Evolutionary conservation across 2,888 invertebrate genomes (phyloP).

Genomic region (Torymus texanus): DNA sequence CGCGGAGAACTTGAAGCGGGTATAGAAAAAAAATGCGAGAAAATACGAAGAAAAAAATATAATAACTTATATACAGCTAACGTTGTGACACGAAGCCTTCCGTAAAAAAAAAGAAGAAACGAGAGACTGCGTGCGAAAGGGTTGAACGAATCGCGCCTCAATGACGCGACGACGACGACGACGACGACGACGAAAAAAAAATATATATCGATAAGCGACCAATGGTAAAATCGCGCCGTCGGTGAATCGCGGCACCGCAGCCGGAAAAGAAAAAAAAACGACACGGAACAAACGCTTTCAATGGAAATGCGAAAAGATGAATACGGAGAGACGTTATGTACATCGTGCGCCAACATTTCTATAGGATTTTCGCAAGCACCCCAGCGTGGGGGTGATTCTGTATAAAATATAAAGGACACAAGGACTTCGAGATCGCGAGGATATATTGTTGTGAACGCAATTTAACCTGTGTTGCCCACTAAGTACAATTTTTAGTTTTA

Average conservation of each 20-base stretch:
- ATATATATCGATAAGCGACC: conserved; percentile 23
- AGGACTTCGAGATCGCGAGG: conserved; percentile 43
- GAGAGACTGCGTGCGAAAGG: conserved; percentile 41
- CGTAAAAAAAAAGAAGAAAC: conserved; percentile 21
- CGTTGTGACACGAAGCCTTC: conserved; percentile 45
- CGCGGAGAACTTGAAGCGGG: conserved; percentile 1
- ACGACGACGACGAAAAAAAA: background rate
- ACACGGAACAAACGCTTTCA: background rate
- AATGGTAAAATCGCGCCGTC: conserved; percentile 32
- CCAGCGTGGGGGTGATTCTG: conserved; percentile 38
- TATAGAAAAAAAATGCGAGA: conserved; percentile 1
- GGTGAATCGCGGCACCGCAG: conserved; percentile 29
- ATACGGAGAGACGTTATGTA: conserved; percentile 2
- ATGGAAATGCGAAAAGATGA: conserved; percentile 13
- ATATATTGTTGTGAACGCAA: conserved; percentile 43
- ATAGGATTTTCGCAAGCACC: conserved; percentile 37
- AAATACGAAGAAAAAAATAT: conserved; percentile 1
- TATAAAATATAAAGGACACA: conserved; percentile 47
- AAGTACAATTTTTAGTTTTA: conserved; percentile 57
- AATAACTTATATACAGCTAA: conserved; percentile 13
- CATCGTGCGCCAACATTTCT: conserved; percentile 41
- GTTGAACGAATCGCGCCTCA: conserved; percentile 26
- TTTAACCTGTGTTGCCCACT: conserved; percentile 52
- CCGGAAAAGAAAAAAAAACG: conserved; percentile 7
- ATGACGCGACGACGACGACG: background rate